Base-by-base conservation (phyloP, 2,888 invertebrate genomes). In the Agapostemon virescens region DNA sequence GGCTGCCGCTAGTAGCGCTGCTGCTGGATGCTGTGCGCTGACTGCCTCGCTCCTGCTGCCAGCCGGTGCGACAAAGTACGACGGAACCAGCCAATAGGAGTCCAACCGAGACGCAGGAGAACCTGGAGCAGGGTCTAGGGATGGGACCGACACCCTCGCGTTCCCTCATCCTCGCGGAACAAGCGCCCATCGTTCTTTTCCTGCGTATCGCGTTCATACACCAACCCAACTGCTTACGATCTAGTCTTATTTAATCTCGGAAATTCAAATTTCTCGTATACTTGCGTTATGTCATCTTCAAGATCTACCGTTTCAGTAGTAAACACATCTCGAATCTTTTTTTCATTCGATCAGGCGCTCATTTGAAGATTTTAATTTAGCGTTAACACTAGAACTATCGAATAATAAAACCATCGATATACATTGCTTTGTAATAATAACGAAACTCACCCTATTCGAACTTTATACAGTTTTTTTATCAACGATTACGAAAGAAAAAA, bases 1-100 rank as follows among this genome's bases (percentile, higher is more conserved):
- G 88, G 90, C 91, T 90, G 91, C 92, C 92, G 92, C 92, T 91
- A 89, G 92, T 91, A 91, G 91, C 92, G 92, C 91, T 91, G 92
- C 91, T 90, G 92, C 91, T 92, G 92, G 92, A 92, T 92, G 92
- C 92, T 92, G 92, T 84, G 89, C 84, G 88, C 83, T 84, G 84
- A 86, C 88, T 87, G 86, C 83, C 85, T 86, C 88, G 81, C 82
- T 77, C 84, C 79, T 76, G 81, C 49, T 49, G 52, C 71, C 73
- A 49, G 67, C 58, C 74, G 55, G 86, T 74, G 85, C 75, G 77
- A 85, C 82, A 72, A 84, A 86, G 84, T 66, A 55, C 70, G 79
- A 71, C 45, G 69, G 71, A 74, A 73, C 77, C 70, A 74, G 86
- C 85, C 83, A 58, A 77, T 79, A 71, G 75, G 33, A 70, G 82